A percentile compares a stretch with the other conserved stretches of the same genome.
These are phyloP conservation scores for Syritta pipiens DNA, from an alignment of 2,888 invertebrate genomes.

Conservation along the genomic window DNA sequence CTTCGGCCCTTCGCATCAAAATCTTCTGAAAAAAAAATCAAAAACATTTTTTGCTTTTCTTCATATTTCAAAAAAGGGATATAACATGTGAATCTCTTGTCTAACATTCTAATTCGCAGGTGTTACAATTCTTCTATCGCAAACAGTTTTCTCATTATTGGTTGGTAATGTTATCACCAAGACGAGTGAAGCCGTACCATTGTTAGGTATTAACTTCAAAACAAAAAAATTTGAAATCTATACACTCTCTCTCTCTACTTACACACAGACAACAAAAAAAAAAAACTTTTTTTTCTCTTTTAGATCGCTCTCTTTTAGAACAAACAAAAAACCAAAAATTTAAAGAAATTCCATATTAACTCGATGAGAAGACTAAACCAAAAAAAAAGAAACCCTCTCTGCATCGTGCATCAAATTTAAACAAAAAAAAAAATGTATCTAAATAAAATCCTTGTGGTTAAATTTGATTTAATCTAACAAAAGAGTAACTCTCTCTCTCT, in stretches of 20 bases:
- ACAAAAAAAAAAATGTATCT: constrained; percentile 29
- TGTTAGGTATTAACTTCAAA: constrained; percentile 88
- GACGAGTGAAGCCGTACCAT: constrained; percentile 99
- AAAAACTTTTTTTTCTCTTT: constrained; percentile 79
- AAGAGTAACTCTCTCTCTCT: constrained; percentile 30
- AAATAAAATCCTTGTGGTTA: constrained; percentile 34
- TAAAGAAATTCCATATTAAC: constrained; percentile 35
- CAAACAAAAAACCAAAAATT: constrained; percentile 15
- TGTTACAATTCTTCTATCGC: constrained; percentile 99
- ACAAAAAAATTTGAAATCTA: constrained; percentile 31
- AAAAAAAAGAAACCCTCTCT: constrained; percentile 38
- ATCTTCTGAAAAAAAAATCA: neutral
- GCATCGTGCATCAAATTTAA: constrained; percentile 51
- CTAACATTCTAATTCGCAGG: constrained; percentile 86
- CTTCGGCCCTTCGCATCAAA: no score
- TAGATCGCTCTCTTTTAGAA: constrained; percentile 71
- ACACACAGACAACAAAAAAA: constrained; percentile 69
- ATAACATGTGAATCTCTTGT: constrained; percentile 31
- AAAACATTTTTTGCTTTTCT: neutral
- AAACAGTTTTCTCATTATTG: constrained; percentile 99
- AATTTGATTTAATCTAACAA: constrained; percentile 34
- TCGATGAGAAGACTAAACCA: constrained; percentile 56
- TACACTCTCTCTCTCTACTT: constrained; percentile 38
- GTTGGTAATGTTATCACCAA: constrained; percentile 99
- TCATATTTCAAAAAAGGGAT: constrained; percentile 27